Evolutionary conservation across 1,140 invertebrate genomes (phyloP), one percentile per base, ranked within the genome.

Genomic region (Pararge aegeria): DNA sequence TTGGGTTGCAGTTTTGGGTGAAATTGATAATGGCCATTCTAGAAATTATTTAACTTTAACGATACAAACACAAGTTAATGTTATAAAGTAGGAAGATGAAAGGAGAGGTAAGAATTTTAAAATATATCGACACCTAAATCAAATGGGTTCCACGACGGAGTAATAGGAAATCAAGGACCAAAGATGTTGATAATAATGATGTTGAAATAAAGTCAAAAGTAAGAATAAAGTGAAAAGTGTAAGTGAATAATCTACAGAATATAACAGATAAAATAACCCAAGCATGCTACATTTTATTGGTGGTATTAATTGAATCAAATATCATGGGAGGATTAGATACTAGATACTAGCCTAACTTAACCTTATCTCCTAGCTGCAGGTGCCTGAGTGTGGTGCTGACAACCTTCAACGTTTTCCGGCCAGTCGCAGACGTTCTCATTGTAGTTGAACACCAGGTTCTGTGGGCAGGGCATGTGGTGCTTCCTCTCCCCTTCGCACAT

Each of bases 401-500:
- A 98, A 6, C 95, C 95, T 80, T 97, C 96, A 0, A 98, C 97
- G 74, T 98, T 98, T 78, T 98, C 97, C 0, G 97, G 96, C 97
- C 97, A 98, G 90, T 98, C 97, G 83, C 97, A 98, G 0, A 98
- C 97, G 75, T 97, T 98, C 76, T 98, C 95, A 75, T 97, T 96
- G 1, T 94, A 93, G 89, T 98, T 98, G 90, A 98, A 98, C 0
- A 98, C 97, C 20, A 98, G 91, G 83, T 98, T 96, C n/a, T 94
- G 93, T 0, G 97, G 97, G 83, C 97, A 98, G n/a, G 97, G 96
- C 97, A 98, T 98, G 90, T 98, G 97, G 83, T 98, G 97, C 76
- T 97, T 96, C n/a, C 96, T 91, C 80, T 97, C 96, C 7, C 97
- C 97, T 90, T 98, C 97, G 78, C 97, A 98, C 96, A 98, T 98